Evolutionary conservation across 2,797 vertebrate species (phyloP), one percentile per base, ranked within the genome.

Genomic region (Carduelis carduelis): DNA sequence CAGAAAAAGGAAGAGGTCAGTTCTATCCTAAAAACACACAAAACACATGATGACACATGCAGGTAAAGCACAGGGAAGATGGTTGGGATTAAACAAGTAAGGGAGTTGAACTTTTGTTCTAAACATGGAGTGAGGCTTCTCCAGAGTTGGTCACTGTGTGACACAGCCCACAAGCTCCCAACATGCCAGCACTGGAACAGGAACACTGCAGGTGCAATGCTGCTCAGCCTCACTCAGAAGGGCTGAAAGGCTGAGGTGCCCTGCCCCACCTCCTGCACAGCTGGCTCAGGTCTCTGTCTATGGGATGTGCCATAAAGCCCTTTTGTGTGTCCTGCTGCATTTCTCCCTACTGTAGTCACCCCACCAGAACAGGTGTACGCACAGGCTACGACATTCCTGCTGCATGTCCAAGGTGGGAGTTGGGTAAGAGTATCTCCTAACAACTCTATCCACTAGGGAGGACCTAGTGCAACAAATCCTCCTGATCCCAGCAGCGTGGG

Each of bases 71-170:
- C 4, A 50, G 20, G 23, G 37, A 91, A 88, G 10, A 6, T 83
- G 55, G 7, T 0, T 66, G 21, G 19, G 43, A 87, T 79, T 65
- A 66, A 83, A 91, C n/a, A 86, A 87, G 32, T 19, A 49, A 32
- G 12, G 15, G 22, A 57, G 12, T 3, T 30, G 56, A 95, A 75
- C 14, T 65, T 27, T 59, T 28, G 34, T 59, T 32, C 80, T 79
- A 49, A 83, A 24, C 6, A 20, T 23, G 28, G 37, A 84, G 17
- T 28, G 30, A 81, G 14, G 16, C 34, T 90, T 86, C 18, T 64
- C 28, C 21, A 60, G 2, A 64, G 17, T 0, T 15, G 22, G 39
- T 13, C 12, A 63, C 32, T 1, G 4, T 41, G 32, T 14, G 14
- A 66, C 49, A 75, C 21, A 78, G 57, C 37, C 21, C 5, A 2